phyloP scores from a whole-genome alignment of 92 coral and sea anemone species.

The Porites rus region DNA sequence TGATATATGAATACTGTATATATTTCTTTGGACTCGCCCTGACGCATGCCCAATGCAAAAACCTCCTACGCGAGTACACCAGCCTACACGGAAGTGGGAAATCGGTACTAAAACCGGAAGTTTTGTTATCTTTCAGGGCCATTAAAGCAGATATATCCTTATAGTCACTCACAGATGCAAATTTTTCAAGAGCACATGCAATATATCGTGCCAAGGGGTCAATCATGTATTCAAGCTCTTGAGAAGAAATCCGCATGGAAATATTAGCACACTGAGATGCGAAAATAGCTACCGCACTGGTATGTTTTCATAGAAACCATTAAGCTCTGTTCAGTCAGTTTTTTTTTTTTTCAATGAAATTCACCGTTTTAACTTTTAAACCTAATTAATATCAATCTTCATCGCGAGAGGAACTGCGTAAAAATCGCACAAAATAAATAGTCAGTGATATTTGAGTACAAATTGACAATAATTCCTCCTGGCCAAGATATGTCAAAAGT shows the following conservation, averaged over 20 bases:
- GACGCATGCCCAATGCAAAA: slow-evolving; percentile 19
- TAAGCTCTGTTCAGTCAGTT: too few relatives aligned
- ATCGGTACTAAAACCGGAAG: slow-evolving; percentile 17
- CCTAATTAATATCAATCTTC: too few relatives aligned
- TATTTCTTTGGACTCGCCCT: background rate
- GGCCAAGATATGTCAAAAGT: too few relatives aligned
- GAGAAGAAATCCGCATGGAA: background rate
- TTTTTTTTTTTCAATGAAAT: too few relatives aligned
- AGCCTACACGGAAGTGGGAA: slow-evolving; percentile 37
- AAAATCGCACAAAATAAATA: too few relatives aligned
- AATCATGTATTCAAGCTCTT: background rate
- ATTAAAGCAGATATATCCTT: background rate
- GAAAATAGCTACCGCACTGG: too few relatives aligned
- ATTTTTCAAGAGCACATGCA: background rate
- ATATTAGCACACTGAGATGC: too few relatives aligned
- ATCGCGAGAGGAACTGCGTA: too few relatives aligned
- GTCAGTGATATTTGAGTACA: too few relatives aligned
- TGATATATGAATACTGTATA: background rate
- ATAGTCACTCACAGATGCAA: background rate
- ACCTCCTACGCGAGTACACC: slow-evolving; percentile 12
- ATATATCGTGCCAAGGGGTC: background rate
- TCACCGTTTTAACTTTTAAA: too few relatives aligned
- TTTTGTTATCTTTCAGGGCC: background rate
- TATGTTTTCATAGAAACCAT: too few relatives aligned
- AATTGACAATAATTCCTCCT: too few relatives aligned